Evolutionary conservation across 2,797 vertebrate genomes (phyloP).

Genomic region (Graptemys geographica): DNA sequence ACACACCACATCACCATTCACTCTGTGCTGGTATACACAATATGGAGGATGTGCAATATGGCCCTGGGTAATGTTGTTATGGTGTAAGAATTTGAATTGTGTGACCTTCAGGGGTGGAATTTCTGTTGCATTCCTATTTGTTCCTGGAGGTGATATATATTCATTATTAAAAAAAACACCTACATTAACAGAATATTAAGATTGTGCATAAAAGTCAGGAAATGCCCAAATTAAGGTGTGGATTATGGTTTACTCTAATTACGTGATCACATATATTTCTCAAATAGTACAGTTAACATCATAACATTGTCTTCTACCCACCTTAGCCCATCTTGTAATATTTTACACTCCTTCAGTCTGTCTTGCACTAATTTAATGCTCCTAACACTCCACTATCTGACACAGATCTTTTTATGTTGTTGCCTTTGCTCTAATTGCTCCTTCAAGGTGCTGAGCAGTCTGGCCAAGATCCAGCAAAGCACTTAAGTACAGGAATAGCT

Average conservation of each 20-base stretch:
- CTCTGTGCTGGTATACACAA: neutral
- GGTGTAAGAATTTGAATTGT: neutral
- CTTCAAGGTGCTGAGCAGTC: neutral
- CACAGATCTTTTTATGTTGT: neutral
- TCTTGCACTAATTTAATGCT: neutral
- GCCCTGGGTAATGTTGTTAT: neutral
- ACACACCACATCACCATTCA: neutral
- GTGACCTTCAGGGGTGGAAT: neutral
- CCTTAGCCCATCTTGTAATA: neutral
- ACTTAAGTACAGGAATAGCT: neutral
- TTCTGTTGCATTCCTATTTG: neutral
- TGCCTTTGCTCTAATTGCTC: neutral
- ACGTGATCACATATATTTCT: neutral
- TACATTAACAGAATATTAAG: neutral
- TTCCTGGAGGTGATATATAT: neutral
- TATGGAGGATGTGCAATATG: neutral
- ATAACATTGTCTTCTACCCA: neutral
- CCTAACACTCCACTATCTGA: neutral
- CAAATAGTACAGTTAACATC: neutral
- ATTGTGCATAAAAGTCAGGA: neutral
- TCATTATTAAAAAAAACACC: neutral
- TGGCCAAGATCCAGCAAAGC: neutral
- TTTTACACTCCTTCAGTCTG: neutral
- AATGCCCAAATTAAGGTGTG: too few species aligned
- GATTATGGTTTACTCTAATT: neutral